phyloP scores from a whole-genome alignment of 37 sponge, comb jelly and placozoan species.

The Beroe forskalii region DNA sequence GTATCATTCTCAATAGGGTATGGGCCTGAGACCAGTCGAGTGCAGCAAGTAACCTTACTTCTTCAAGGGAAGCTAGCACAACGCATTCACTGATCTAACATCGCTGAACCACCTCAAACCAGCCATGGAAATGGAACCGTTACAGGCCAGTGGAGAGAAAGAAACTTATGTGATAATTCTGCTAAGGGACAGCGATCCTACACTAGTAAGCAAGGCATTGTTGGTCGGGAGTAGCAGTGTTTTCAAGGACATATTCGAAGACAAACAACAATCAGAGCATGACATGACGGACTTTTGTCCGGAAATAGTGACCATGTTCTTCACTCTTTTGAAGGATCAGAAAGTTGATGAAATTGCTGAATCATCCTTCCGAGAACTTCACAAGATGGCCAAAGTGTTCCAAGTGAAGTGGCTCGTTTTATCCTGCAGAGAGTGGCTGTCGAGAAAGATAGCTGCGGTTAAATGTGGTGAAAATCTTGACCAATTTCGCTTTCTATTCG shows the following conservation, averaged over 20 bases:
- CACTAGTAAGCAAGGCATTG: not conserved
- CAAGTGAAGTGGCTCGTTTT: not conserved
- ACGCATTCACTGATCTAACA: too few relatives aligned
- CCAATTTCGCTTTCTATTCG: not conserved
- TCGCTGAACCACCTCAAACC: too few relatives aligned
- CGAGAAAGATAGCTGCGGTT: not conserved
- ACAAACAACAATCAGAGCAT: not conserved
- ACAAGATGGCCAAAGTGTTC: not conserved
- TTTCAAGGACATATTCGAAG: not conserved
- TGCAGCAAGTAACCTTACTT: too few relatives aligned
- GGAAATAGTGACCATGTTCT: not conserved
- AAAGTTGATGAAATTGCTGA: not conserved
- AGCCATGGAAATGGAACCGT: too few relatives aligned
- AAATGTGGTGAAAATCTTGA: not conserved
- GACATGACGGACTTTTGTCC: not conserved
- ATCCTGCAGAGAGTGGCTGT: not conserved
- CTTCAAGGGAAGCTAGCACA: too few relatives aligned
- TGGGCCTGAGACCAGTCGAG: too few relatives aligned
- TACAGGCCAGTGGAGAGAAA: too few relatives aligned
- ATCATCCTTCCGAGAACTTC: not conserved
- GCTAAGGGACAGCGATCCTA: not conserved
- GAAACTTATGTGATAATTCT: not conserved
- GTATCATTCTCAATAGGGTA: too few relatives aligned
- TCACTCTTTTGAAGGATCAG: not conserved
- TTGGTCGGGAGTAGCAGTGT: not conserved